Evolutionary conservation across 2,113 vertebrate species (phyloP).

Genomic region (Caloenas nicobarica): DNA sequence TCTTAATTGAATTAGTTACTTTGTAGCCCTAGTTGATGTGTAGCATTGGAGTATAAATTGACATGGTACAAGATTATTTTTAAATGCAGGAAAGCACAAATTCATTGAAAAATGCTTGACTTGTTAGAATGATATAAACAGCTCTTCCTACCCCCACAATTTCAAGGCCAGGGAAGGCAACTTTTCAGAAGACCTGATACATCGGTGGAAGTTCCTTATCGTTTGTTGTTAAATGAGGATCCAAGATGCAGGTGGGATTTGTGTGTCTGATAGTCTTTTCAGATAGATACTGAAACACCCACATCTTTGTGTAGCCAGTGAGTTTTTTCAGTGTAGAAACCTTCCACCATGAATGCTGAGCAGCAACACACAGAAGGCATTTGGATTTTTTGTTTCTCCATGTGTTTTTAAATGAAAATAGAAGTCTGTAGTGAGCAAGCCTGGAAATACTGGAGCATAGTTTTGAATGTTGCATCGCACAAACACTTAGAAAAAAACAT

Average conservation of each 20-base stretch:
- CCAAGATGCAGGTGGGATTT: not conserved
- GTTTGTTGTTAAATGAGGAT: not conserved
- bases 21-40: not conserved
- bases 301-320: not conserved
- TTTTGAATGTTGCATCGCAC: not conserved
- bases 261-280: not conserved
- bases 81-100: not conserved
- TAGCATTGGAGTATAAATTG: not conserved
- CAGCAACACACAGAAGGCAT: not conserved
- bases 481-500: not conserved
- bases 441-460: accelerated
- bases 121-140: not conserved
- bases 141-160: not conserved
- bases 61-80: not conserved
- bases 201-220: not conserved
- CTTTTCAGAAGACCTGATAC: not conserved
- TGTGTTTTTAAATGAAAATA: not conserved
- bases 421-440: not conserved
- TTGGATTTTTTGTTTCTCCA: accelerated
- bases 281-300: not conserved
- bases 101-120: not conserved
- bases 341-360: not conserved
- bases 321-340: not conserved
- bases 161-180: not conserved
- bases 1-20: not conserved